Evolutionary conservation across 2,888 invertebrate genomes (phyloP).

Genomic region (Diaphora mendica): DNA sequence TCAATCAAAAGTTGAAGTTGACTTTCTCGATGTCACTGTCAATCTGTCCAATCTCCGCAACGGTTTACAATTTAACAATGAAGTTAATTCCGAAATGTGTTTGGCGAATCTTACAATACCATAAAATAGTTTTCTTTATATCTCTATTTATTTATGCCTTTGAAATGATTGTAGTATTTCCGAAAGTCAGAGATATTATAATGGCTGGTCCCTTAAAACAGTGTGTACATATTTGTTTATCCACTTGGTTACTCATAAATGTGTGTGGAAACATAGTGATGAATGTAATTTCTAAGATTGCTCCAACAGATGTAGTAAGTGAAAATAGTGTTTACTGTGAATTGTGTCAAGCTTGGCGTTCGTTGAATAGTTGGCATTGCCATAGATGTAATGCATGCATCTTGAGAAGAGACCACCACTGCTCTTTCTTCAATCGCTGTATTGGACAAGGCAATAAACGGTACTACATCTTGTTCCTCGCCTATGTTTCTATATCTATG

Average conservation of each 20-base stretch:
- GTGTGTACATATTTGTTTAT: constrained; percentile 55
- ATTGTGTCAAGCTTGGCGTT: constrained; percentile 87
- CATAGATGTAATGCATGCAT: constrained; percentile 92
- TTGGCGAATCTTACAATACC: background rate
- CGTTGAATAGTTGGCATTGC: constrained; percentile 95
- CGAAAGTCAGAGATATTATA: constrained; percentile 53
- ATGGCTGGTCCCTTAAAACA: constrained; percentile 54
- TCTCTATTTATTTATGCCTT: constrained; percentile 62
- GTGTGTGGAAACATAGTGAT: constrained; percentile 70
- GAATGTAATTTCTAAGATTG: constrained; percentile 62
- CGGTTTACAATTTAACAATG: constrained; percentile 17
- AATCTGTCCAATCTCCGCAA: background rate
- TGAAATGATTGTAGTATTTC: constrained; percentile 64
- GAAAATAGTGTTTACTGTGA: constrained; percentile 87
- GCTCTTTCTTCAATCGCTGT: constrained; percentile 93
- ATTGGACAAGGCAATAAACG: constrained; percentile 93
- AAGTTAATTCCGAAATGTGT: background rate
- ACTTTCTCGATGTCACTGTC: background rate
- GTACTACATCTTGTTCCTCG: constrained; percentile 91
- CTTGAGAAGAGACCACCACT: constrained; percentile 93
- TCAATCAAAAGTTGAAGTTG: background rate
- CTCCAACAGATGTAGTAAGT: constrained; percentile 38
- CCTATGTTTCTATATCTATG: constrained; percentile 89
- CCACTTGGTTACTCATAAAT: constrained; percentile 66
- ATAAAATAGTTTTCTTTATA: constrained; percentile 54